Evolutionary conservation across 2,888 invertebrate genomes (phyloP), one percentile per base, ranked within the genome.

Genomic region (Drosophila paranaensis): DNA sequence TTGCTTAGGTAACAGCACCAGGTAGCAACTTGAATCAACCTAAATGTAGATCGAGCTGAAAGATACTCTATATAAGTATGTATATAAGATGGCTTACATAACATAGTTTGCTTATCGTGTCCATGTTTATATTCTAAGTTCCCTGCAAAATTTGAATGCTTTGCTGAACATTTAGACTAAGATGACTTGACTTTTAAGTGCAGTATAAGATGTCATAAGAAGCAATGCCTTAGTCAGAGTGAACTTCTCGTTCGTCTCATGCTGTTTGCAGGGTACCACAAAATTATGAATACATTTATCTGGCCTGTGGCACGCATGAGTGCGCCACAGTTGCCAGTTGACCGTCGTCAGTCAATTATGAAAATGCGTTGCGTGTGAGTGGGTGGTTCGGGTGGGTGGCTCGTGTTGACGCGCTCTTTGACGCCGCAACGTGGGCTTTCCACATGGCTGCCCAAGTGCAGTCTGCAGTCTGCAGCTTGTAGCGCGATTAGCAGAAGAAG

Each of bases 361-460:
- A 66, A 55, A 71, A 53, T 43, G 42, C 14, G 30, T 60, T 55
- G 66, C 42, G 37, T 62, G 33, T 42, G 27, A 27, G 40, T 54
- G 40, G 54, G 27, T 54, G 53, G 53, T 14, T 39, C 64, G 48
- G 25, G 74, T 65, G 77, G 77, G 83, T 54, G 85, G 76, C 69
- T 64, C 45, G n/a, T 43, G 71, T 60, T 69, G 61, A 60, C 55
- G 60, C 75, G 66, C 53, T 50, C 54, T 77, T 82, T 77, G 80
- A 71, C 74, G 82, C 66, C 62, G 43, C 46, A 30, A 53, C 50
- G 63, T 37, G 46, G 46, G 53, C 35, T 66, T 78, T 71, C 54
- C 84, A 45, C 79, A 60, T 71, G 74, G 74, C 64, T 71, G 77
- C 35, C 46, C 88, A 62, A 68, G 77, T 88, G 80, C 79, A 72